Conservation (phyloP, 53 echinoderm and acorn worm genomes). For the Paelopatides confundens region DNA sequence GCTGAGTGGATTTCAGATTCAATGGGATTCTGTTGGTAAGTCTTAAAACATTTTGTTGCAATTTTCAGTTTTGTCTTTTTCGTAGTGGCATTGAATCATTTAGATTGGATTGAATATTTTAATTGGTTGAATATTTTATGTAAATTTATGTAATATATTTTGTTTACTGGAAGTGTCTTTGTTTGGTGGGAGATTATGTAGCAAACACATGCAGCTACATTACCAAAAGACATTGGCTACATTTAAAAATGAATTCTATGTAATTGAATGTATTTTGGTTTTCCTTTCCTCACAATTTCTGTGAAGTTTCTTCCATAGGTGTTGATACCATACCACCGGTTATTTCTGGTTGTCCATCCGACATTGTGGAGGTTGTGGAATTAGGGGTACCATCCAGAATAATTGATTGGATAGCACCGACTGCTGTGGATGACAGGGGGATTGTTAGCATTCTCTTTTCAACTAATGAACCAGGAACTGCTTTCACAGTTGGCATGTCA, state of each 20-base stretch:
- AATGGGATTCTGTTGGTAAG: constrained; percentile 51
- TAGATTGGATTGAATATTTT: no score
- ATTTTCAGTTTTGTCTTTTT: no score
- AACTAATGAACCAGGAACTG: not conserved
- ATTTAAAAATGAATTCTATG: no score
- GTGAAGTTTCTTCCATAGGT: not conserved
- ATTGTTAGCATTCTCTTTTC: constrained; percentile 8
- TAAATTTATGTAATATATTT: no score
- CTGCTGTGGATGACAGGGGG: constrained; percentile 54
- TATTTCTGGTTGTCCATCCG: constrained; percentile 62
- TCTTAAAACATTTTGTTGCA: not conserved
- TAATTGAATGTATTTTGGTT: no score
- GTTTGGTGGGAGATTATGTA: no score
- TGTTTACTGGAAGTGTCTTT: no score
- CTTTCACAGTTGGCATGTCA: not conserved
- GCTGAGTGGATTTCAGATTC: constrained; percentile 68
- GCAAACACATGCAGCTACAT: no score
- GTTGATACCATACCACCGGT: constrained; percentile 68
- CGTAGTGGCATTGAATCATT: no score
- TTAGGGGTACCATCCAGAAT: constrained; percentile 24
- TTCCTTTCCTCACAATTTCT: not conserved
- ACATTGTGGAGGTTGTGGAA: constrained; percentile 15
- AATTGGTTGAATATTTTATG: no score
- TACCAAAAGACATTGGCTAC: no score
- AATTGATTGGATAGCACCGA: constrained; percentile 41